Evolutionary conservation across 2,113 vertebrate genomes (phyloP).

Genomic region (Tonatia bakeri): DNA sequence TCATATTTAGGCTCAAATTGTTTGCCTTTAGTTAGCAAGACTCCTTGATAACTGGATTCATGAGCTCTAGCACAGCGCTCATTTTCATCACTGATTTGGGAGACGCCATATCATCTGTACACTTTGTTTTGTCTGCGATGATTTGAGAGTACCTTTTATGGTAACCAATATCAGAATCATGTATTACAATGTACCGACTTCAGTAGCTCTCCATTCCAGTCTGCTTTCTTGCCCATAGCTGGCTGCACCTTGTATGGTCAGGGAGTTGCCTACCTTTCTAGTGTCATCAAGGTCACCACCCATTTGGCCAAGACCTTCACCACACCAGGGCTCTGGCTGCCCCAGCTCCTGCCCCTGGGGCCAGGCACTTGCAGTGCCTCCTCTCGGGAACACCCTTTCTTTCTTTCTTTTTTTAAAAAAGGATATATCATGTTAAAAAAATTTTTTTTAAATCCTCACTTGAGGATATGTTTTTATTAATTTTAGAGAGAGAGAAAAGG

Average conservation of each 20-base stretch:
- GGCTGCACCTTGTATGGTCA: not conserved
- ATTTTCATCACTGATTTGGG: conserved; percentile 19
- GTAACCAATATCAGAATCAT: not conserved
- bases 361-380: not conserved
- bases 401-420: not conserved
- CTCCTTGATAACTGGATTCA: not conserved
- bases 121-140: not conserved
- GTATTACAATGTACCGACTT: not conserved
- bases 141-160: not conserved
- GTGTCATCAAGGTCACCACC: not conserved
- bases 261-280: not conserved
- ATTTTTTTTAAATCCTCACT: too few species aligned
- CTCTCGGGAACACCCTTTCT: not conserved
- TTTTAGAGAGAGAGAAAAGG: too few species aligned
- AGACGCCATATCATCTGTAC: not conserved
- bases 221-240: not conserved
- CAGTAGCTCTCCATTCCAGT: not conserved
- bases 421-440: too few species aligned
- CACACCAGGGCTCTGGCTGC: not conserved
- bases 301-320: not conserved
- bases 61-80: not conserved
- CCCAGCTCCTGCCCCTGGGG: not conserved
- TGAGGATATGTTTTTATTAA: too few species aligned
- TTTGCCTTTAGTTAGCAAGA: not conserved
- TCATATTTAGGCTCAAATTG: conserved; percentile 4